Conservation (phyloP, 2,797 vertebrate genomes). For the Lepus townsendii region DNA sequence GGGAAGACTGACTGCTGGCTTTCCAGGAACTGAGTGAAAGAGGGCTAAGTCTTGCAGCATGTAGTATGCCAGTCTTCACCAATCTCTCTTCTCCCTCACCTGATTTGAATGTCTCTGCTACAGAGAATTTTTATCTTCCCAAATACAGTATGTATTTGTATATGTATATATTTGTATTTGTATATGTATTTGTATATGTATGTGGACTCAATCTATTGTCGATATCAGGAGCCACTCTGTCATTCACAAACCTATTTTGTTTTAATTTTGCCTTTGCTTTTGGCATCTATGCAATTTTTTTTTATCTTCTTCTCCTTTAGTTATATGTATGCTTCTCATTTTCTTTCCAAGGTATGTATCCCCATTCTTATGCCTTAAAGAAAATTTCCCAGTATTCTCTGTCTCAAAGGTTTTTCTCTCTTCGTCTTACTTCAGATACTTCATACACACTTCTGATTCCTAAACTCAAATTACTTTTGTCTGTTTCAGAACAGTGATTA, state of each 20-base stretch:
- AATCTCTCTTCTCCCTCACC: background rate
- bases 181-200: no score
- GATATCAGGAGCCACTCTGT: background rate
- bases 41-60: background rate
- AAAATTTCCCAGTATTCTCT: background rate
- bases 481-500: background rate
- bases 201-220: background rate
- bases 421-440: background rate
- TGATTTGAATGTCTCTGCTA: background rate
- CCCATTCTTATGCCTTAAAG: background rate
- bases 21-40: background rate
- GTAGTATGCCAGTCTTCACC: no score
- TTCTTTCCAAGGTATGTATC: background rate
- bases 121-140: background rate
- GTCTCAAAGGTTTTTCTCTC: background rate
- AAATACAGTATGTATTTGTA: background rate
- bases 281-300: background rate
- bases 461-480: background rate
- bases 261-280: background rate
- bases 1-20: background rate
- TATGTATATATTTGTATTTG: background rate
- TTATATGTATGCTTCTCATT: background rate
- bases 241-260: background rate
- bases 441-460: background rate
- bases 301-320: background rate